These are phyloP conservation scores for Scortum barcoo DNA, from an alignment of 2,113 vertebrate genomes.

Conservation along the genomic window DNA sequence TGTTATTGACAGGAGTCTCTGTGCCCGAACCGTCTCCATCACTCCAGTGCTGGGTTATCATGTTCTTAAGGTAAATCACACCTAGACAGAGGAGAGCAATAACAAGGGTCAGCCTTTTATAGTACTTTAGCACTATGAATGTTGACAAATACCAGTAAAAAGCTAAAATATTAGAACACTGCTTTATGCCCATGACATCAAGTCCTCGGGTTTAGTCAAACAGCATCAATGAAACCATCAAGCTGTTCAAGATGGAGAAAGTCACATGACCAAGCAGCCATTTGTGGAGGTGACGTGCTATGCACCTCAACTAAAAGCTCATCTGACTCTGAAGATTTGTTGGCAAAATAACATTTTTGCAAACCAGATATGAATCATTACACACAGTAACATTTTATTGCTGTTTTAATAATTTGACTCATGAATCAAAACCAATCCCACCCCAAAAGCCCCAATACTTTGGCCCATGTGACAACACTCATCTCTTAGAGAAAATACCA, in stretches of 20 bases:
- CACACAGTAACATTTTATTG: background rate
- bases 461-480: background rate
- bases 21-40: conserved; percentile 89
- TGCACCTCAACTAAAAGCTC: background rate
- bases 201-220: too few relatives aligned
- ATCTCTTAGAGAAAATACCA: background rate
- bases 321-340: too few relatives aligned
- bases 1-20: conserved; percentile 92
- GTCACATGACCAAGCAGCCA: background rate
- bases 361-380: background rate
- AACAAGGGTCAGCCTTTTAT: background rate
- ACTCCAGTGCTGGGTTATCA: conserved; percentile 98
- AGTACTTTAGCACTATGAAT: background rate
- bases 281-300: background rate
- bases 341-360: background rate
- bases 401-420: background rate
- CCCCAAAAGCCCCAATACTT: background rate
- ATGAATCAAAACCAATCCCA: background rate
- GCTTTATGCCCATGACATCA: background rate
- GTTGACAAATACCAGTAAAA: background rate
- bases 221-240: background rate
- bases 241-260: too few relatives aligned
- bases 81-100: conserved; percentile 78
- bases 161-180: too few relatives aligned
- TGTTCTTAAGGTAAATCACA: conserved; percentile 99